A percentile compares a stretch with the other conserved stretches of the same genome.
These are phyloP conservation scores for Gorsachius goisagi DNA, from an alignment of 2,113 vertebrate species.

Conservation along the genomic window DNA sequence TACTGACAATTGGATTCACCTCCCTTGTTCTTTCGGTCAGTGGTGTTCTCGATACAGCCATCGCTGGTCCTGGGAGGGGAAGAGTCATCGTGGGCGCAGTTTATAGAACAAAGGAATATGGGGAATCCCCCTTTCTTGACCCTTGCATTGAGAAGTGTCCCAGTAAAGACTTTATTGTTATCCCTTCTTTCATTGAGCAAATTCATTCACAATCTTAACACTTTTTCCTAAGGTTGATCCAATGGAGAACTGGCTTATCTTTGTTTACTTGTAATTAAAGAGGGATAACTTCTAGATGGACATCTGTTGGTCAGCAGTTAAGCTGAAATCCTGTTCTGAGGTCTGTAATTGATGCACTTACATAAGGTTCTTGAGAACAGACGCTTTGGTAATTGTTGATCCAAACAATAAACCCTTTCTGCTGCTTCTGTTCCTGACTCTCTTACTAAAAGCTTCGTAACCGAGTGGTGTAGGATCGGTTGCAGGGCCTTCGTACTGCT, in stretches of 20 bases:
- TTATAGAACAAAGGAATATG: not conserved
- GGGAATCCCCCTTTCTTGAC: not conserved
- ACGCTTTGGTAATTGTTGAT: not conserved
- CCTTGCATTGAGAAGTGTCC: not conserved
- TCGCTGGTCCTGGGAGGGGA: not conserved
- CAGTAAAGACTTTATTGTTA: not conserved
- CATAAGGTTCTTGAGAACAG: not conserved
- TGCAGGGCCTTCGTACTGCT: not conserved
- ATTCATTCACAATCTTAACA: not conserved
- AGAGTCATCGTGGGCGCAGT: not conserved
- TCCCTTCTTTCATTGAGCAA: not conserved
- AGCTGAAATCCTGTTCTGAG: not conserved
- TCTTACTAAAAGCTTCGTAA: not conserved
- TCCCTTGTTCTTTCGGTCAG: not conserved
- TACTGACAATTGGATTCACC: not conserved
- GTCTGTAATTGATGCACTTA: not conserved
- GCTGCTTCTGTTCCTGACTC: not conserved
- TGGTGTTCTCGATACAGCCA: not conserved
- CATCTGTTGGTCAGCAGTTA: slow-evolving; percentile 2
- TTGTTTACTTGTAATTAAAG: not conserved
- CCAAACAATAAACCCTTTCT: not conserved
- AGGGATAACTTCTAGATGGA: not conserved
- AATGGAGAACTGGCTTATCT: not conserved
- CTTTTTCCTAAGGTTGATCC: not conserved
- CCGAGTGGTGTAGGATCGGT: not conserved